These are phyloP conservation scores for Haplochromis vanheusdeni DNA, from an alignment of 2,113 vertebrate genomes.

Conservation along the genomic window DNA sequence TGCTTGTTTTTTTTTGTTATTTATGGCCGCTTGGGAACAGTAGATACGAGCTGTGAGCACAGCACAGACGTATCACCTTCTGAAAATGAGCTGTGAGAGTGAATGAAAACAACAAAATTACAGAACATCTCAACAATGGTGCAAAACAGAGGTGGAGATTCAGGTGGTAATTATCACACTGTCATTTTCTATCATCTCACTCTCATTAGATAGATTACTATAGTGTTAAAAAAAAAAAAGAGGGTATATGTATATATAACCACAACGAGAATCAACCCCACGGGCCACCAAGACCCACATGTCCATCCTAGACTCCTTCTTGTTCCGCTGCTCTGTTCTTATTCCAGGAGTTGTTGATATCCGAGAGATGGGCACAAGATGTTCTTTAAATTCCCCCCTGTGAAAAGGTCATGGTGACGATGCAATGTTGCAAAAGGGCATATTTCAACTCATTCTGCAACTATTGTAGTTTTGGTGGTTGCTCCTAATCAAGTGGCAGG, in stretches of 20 bases:
- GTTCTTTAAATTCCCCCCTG: neutral
- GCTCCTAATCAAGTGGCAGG: neutral
- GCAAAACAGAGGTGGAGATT: neutral
- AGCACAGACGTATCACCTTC: neutral
- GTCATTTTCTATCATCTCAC: neutral
- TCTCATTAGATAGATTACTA: neutral
- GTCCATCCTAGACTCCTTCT: neutral
- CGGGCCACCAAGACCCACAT: neutral
- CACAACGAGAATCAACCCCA: neutral
- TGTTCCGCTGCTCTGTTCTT: neutral
- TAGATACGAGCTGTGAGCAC: neutral
- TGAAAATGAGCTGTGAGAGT: neutral
- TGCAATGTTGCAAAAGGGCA: neutral
- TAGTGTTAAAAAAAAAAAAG: no score
- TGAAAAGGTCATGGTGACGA: neutral
- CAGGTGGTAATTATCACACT: neutral
- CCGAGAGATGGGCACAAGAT: neutral
- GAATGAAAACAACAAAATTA: neutral
- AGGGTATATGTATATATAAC: no score
- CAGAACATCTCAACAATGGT: neutral
- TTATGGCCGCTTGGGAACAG: neutral
- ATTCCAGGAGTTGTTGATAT: neutral
- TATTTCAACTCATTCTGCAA: neutral
- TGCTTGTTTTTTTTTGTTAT: neutral
- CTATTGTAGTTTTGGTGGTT: neutral